Percentiles rank a stretch among this genome's conserved stretches.
Evolutionary conservation across 2,888 invertebrate species (phyloP).

Genomic region (Eumerus sabulonum): DNA sequence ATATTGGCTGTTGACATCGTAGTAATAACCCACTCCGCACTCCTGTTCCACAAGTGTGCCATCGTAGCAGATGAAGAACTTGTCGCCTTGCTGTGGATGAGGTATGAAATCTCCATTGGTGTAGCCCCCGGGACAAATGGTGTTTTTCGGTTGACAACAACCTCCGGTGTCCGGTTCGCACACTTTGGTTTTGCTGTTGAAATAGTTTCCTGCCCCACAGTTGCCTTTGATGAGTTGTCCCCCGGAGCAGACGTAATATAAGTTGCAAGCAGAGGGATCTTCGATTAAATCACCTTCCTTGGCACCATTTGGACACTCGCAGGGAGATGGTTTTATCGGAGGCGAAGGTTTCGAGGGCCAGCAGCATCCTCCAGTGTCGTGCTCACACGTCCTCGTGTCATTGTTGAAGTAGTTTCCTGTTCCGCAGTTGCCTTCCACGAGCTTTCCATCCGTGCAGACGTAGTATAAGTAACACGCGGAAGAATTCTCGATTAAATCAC

Average conservation of each 20-base stretch:
- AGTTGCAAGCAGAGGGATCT: background rate
- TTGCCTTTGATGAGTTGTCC: conserved; percentile 38
- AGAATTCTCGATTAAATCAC: background rate
- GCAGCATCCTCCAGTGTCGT: conserved; percentile 38
- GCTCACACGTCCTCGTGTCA: conserved; percentile 43
- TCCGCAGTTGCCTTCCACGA: conserved; percentile 70
- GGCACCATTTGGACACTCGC: conserved; percentile 16
- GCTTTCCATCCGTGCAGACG: conserved; percentile 64
- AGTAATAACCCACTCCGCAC: conserved; percentile 73
- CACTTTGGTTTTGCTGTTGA: conserved; percentile 1
- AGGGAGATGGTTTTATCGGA: background rate
- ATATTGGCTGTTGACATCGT: conserved; percentile 58
- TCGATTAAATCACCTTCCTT: conserved; percentile 21
- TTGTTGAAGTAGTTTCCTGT: conserved; percentile 68
- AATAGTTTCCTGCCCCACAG: conserved; percentile 48
- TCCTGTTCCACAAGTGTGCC: conserved; percentile 58
- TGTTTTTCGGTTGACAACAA: conserved; percentile 39
- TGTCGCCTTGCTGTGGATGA: conserved; percentile 39
- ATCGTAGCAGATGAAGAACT: conserved; percentile 56
- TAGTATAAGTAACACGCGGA: conserved; percentile 66
- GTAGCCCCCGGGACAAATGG: conserved; percentile 32
- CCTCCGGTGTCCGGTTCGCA: conserved; percentile 35
- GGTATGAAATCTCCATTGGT: conserved; percentile 54
- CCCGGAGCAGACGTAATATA: background rate
- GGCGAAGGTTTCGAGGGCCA: conserved; percentile 5